Conservation (phyloP, 2,888 invertebrate genomes). For the Lissocephala sabroskyi region DNA sequence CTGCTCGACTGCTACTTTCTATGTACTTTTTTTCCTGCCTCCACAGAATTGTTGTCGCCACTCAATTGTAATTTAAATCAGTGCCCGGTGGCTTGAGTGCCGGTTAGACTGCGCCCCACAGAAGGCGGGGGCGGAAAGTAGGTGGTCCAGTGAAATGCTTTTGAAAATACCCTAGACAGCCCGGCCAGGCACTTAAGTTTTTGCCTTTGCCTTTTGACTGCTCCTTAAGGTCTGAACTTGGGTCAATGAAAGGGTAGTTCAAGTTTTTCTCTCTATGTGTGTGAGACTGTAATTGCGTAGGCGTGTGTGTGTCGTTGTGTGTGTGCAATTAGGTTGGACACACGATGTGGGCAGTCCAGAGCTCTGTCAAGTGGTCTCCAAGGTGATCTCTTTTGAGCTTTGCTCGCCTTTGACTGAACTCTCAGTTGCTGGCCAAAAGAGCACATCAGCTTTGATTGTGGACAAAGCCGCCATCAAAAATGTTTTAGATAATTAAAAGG, state of each 20-base stretch:
- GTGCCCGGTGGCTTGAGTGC: constrained; percentile 19
- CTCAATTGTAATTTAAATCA: constrained; percentile 63
- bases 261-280: too few species aligned
- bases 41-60: constrained; percentile 59
- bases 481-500: too few species aligned
- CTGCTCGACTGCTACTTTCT: constrained; percentile 34
- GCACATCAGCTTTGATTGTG: too few species aligned
- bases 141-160: not conserved
- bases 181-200: constrained; percentile 3
- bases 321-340: not conserved
- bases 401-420: too few species aligned
- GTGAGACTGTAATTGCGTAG: too few species aligned
- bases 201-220: constrained; percentile 4
- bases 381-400: not conserved
- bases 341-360: constrained; percentile 16
- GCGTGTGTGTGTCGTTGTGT: too few species aligned
- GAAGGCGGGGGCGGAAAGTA: constrained; percentile 6
- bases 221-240: not conserved
- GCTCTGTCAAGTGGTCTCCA: not conserved
- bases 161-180: not conserved
- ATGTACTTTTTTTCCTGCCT: constrained; percentile 22
- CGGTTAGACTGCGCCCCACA: not conserved
- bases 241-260: constrained; percentile 7
- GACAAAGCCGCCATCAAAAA: too few species aligned
- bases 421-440: too few species aligned